Conservation (phyloP, 2,113 vertebrate species). For the Progne subis region DNA sequence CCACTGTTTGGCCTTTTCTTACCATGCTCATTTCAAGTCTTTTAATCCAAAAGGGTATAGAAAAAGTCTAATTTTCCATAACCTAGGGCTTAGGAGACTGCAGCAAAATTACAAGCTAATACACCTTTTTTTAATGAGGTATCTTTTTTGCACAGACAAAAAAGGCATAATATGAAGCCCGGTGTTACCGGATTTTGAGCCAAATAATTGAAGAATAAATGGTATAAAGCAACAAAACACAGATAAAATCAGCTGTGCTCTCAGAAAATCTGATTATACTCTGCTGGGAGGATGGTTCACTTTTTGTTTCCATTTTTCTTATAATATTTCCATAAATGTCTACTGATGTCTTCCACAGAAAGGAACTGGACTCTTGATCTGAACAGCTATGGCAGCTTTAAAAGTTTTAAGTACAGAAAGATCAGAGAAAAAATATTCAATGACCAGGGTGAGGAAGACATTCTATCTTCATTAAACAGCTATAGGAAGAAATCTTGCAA, state of each 20-base stretch:
- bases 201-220: not conserved
- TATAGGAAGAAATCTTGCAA: not conserved
- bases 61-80: not conserved
- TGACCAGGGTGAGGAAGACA: not conserved
- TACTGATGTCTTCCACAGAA: not conserved
- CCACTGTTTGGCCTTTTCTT: not conserved
- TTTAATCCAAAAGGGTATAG: not conserved
- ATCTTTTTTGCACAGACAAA: not conserved
- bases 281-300: not conserved
- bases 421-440: not conserved
- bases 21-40: not conserved
- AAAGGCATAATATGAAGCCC: not conserved
- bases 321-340: not conserved
- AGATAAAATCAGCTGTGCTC: not conserved
- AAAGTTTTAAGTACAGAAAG: not conserved
- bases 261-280: not conserved
- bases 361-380: not conserved
- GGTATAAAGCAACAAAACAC: not conserved
- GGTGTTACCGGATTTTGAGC: not conserved
- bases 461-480: not conserved
- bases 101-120: not conserved
- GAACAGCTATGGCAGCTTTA: not conserved
- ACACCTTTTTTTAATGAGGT: not conserved
- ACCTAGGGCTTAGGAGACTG: not conserved
- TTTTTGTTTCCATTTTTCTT: not conserved